Evolutionary conservation across 2,113 vertebrate species (phyloP).

Genomic region (Syngnathus scovelli): DNA sequence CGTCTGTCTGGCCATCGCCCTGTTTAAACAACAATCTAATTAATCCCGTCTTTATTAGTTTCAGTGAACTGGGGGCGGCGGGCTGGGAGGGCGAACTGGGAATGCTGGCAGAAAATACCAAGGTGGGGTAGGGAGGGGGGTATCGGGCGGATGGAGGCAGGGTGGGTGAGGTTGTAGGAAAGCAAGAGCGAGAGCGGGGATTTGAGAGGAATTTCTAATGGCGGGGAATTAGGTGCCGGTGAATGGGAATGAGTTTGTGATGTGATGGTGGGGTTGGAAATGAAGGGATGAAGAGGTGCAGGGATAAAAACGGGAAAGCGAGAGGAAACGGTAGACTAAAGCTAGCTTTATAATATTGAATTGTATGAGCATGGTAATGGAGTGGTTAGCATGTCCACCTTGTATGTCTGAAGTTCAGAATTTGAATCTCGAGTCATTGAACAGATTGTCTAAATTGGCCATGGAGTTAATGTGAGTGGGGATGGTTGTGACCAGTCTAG

Average conservation of each 20-base stretch:
- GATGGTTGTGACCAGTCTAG: neutral
- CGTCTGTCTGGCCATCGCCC: conserved; percentile 82
- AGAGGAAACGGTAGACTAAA: conserved; percentile 22
- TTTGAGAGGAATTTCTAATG: conserved; percentile 68
- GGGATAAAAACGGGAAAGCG: conserved; percentile 32
- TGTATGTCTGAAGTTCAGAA: too few species aligned
- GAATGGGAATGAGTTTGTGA: conserved; percentile 5
- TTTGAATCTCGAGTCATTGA: too few species aligned
- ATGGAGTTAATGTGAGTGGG: neutral
- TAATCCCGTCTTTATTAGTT: conserved; percentile 93
- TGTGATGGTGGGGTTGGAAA: conserved; percentile 29
- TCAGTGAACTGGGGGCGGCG: conserved; percentile 74
- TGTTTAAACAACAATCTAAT: conserved; percentile 93
- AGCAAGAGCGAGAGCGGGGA: conserved; percentile 60
- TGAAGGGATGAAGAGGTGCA: conserved; percentile 35
- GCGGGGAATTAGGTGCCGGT: conserved; percentile 45
- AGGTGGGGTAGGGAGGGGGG: conserved; percentile 32
- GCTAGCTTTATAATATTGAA: conserved; percentile 33
- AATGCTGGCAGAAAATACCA: conserved; percentile 73
- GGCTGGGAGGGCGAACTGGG: conserved; percentile 70
- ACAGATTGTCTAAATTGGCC: too few species aligned
- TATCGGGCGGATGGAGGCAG: conserved; percentile 19
- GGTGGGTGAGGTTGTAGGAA: conserved; percentile 46
- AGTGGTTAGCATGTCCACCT: neutral
- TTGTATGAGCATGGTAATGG: conserved; percentile 4